Conservation (phyloP, 2,797 vertebrate genomes). For the Oceanodroma leucorhoa region DNA sequence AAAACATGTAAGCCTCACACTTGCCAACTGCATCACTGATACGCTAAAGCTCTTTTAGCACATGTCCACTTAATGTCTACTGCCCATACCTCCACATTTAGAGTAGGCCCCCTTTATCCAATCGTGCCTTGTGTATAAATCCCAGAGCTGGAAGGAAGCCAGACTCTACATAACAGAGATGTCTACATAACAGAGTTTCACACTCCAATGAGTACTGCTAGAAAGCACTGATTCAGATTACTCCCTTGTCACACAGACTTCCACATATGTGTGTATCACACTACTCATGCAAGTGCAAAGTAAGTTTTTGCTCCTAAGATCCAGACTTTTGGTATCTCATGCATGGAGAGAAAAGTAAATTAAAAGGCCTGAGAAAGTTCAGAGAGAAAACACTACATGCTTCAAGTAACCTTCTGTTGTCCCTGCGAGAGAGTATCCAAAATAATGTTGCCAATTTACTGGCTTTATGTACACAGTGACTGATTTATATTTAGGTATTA, state of each 20-base stretch:
- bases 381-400: background rate
- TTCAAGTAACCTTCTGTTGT: background rate
- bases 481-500: background rate
- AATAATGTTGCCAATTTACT: background rate
- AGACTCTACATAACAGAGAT: too few species aligned
- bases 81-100: rapidly evolving
- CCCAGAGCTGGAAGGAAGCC: background rate
- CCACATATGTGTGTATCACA: background rate
- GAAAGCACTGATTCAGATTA: background rate
- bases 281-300: background rate
- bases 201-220: background rate
- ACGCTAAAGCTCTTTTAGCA: background rate
- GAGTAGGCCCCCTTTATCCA: background rate
- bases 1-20: background rate
- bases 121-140: background rate
- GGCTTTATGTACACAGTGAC: background rate
- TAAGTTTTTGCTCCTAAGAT: background rate
- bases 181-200: background rate
- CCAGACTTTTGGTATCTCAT: background rate
- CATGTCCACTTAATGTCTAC: background rate
- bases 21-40: background rate
- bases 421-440: background rate
- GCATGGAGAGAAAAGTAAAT: background rate
- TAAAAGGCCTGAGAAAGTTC: background rate
- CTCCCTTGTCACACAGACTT: background rate